Percentiles rank a stretch among this genome's conserved stretches.
These are phyloP conservation scores for Caerostris darwini DNA, from an alignment of 1,140 invertebrate genomes.

Conservation along the genomic window DNA sequence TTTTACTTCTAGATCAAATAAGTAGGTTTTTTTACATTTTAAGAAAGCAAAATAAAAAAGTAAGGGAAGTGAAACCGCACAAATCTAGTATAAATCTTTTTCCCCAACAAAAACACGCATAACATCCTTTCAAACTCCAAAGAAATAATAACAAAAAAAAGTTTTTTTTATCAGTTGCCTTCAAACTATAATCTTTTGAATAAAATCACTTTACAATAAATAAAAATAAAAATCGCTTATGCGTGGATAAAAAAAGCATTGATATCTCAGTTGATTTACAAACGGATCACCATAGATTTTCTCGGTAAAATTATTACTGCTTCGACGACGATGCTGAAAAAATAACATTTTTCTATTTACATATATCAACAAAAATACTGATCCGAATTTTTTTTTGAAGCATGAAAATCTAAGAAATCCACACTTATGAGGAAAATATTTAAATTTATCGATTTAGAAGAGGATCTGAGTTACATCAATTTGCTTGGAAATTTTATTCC, in stretches of 20 bases:
- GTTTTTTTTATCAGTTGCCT: not conserved
- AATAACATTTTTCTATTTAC: constrained; percentile 25
- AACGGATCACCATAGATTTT: not conserved
- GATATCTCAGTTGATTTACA: not conserved
- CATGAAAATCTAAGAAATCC: constrained; percentile 47
- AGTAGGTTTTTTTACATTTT: too few relatives aligned
- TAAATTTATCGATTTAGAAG: constrained; percentile 40
- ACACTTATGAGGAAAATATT: constrained; percentile 67
- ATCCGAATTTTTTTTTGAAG: constrained; percentile 15
- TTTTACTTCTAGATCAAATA: too few relatives aligned
- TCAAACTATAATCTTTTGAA: not conserved
- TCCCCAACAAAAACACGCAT: too few relatives aligned
- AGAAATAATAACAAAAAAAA: not conserved
- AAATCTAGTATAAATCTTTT: too few relatives aligned
- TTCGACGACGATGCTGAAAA: not conserved
- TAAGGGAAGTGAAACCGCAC: too few relatives aligned
- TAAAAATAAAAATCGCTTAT: not conserved
- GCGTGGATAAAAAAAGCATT: not conserved
- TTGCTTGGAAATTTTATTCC: constrained; percentile 34
- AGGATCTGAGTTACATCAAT: constrained; percentile 44
- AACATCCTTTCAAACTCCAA: too few relatives aligned
- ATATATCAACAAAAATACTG: constrained; percentile 11
- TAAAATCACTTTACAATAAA: not conserved
- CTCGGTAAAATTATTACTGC: not conserved
- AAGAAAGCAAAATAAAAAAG: too few relatives aligned